These are phyloP conservation scores for Tinea semifulvella DNA, from an alignment of 2,888 invertebrate genomes.

Conservation along the genomic window DNA sequence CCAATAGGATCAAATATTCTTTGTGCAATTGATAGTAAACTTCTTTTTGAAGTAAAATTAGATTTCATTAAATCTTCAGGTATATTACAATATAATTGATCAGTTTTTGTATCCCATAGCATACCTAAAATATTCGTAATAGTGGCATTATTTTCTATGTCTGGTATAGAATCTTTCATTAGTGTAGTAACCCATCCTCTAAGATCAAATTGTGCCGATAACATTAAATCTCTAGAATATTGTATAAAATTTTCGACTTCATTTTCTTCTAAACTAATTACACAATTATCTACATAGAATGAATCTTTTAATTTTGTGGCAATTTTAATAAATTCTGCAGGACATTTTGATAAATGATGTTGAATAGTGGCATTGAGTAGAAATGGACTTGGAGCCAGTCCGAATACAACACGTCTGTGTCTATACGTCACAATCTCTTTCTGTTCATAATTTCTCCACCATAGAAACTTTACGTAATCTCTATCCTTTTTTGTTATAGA, in stretches of 20 bases:
- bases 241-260: slow-evolving; percentile 8
- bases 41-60: slow-evolving; percentile 1
- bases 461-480: slow-evolving; percentile 2
- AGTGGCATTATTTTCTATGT: background rate
- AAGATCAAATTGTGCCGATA: background rate
- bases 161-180: background rate
- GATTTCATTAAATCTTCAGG: slow-evolving; percentile 6
- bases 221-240: background rate
- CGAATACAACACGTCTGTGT: background rate
- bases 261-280: slow-evolving; percentile 2
- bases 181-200: slow-evolving; percentile 5
- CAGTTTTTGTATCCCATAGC: slow-evolving; percentile 1
- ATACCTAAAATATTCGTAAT: slow-evolving; percentile 1
- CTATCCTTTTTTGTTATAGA: slow-evolving; percentile 2
- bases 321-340: background rate
- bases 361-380: slow-evolving; percentile 7
- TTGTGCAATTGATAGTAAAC: slow-evolving; percentile 9
- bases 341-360: slow-evolving; percentile 7
- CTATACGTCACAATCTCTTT: background rate
- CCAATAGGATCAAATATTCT: slow-evolving; percentile 12
- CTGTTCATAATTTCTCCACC: slow-evolving; percentile 1
- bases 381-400: slow-evolving; percentile 5
- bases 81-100: slow-evolving; percentile 9
- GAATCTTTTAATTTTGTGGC: slow-evolving; percentile 1
- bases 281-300: slow-evolving; percentile 6